phyloP scores from a whole-genome alignment of 2,113 vertebrate genomes.

The Charina bottae region DNA sequence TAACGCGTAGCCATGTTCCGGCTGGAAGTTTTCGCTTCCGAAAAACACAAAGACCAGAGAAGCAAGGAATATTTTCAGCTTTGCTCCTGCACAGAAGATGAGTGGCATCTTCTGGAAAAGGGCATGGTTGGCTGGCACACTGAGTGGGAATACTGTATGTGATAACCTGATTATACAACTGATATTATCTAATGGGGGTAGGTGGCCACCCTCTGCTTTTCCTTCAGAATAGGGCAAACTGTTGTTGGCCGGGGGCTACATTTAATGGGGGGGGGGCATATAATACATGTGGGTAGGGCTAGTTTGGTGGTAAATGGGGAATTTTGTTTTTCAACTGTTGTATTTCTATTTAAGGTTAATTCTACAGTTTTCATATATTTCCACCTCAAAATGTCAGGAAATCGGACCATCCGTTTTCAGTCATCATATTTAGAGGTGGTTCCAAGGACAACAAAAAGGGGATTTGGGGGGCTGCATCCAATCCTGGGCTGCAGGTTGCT shows the following conservation, averaged over 20 bases:
- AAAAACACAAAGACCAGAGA: neutral
- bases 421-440: neutral
- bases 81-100: neutral
- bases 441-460: neutral
- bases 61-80: neutral
- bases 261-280: neutral
- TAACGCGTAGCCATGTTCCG: no score
- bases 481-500: neutral
- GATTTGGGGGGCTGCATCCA: neutral
- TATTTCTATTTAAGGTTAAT: neutral
- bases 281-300: neutral
- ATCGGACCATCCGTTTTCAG: neutral
- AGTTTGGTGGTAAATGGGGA: neutral
- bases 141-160: neutral
- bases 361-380: neutral
- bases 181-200: neutral
- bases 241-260: neutral
- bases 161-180: neutral
- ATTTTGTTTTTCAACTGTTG: neutral
- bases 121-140: neutral
- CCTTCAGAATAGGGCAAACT: neutral
- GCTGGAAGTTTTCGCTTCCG: no score
- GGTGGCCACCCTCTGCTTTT: neutral
- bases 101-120: neutral
- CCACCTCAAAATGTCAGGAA: neutral